Base-by-base conservation (phyloP, 2,113 vertebrate genomes). In the Eolophus roseicapilla region DNA sequence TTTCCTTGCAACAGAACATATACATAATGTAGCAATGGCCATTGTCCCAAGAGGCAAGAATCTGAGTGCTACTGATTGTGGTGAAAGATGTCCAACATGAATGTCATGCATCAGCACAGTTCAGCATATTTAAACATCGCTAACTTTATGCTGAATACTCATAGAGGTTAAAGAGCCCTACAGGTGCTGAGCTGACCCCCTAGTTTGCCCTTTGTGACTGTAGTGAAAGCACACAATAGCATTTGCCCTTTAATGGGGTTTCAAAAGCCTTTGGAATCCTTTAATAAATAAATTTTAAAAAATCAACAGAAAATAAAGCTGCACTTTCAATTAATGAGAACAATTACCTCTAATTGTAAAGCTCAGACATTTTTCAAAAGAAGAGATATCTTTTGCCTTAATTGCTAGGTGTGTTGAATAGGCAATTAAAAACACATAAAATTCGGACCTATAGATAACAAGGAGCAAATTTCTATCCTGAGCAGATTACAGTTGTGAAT, bases 371-470 rank as follows among this genome's bases (percentile, higher is more conserved):
- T 98, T 98, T 98, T 98, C 91, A 97, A 96, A 97, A 83, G 82
- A 94, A 82, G 69, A 97, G 91, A 96, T 96, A 97, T 83, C 31
- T 98, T 97, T 95, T 96, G 92, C 95, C 91, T 97, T 98, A 98
- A 98, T 98, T 95, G 97, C 93, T 95, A 97, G 96, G 95, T 97
- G 73, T 35, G 3, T 91, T 97, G 97, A 98, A 95, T 88, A 97
- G 96, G 96, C 97, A 97, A 98, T 98, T 98, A 98, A 98, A 98
- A 97, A 96, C 12, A 3, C 96, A 98, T 98, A 97, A 96, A 96
- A 97, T 95, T 93, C 92, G 95, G 86, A 92, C 81, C 86, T 82
- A 57, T 53, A 92, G 96, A 97, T 96, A 97, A 97, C 80, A 95
- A 89, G 73, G 79, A 96, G 74, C 18, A 47, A 80, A 81, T 70